Conservation (phyloP, 2,797 vertebrate genomes). For the Propithecus perrieri region DNA sequence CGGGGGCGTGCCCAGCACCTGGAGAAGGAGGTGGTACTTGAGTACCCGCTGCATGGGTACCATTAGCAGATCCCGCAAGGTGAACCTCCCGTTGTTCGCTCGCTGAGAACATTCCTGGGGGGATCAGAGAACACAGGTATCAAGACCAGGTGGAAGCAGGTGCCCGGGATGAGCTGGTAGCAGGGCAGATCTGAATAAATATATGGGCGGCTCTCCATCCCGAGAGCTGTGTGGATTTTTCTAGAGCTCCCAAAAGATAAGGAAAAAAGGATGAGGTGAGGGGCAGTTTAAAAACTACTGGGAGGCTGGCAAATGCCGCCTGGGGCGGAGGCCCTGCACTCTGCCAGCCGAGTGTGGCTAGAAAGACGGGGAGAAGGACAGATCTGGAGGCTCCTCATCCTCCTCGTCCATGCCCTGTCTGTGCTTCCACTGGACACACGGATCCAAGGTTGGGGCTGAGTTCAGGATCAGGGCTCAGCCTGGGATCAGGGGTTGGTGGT, state of each 20-base stretch:
- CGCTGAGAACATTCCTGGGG: slow-evolving; percentile 93
- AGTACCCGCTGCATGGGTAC: slow-evolving; percentile 96
- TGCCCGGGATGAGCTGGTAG: too few species aligned
- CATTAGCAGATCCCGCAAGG: slow-evolving; percentile 94
- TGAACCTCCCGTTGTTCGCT: slow-evolving; percentile 93
- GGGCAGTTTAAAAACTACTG: background rate
- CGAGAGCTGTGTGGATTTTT: background rate
- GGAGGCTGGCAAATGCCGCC: background rate
- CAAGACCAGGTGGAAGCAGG: background rate
- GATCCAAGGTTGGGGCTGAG: background rate
- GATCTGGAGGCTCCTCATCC: background rate
- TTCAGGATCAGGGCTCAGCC: background rate
- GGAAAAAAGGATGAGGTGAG: background rate
- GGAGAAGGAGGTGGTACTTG: slow-evolving; percentile 94
- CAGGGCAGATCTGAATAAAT: background rate
- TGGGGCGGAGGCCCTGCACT: background rate
- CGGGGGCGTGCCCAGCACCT: slow-evolving; percentile 82
- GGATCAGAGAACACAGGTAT: background rate
- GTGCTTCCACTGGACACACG: background rate
- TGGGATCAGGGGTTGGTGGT: background rate
- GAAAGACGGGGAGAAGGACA: too few species aligned
- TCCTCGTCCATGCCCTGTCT: background rate
- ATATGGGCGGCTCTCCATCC: background rate
- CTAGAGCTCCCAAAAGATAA: background rate
- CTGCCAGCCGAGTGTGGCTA: too few species aligned